phyloP scores from a whole-genome alignment of 2,797 vertebrate species.

The Halcyon smyrnensis region DNA sequence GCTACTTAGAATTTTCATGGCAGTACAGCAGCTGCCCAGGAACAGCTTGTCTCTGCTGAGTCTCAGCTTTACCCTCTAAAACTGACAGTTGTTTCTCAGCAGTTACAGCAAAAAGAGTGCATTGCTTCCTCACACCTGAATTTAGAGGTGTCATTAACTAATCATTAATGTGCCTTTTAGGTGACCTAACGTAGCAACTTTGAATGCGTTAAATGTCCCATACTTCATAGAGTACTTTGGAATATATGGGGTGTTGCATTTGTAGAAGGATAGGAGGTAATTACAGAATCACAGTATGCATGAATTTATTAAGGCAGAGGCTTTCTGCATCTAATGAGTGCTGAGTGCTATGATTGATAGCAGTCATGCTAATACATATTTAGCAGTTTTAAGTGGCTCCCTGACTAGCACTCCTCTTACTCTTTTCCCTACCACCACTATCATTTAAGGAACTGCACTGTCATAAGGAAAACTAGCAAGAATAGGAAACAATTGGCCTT shows the following conservation, averaged over 20 bases:
- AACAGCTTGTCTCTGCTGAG: not conserved
- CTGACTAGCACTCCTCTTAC: not conserved
- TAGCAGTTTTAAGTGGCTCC: not conserved
- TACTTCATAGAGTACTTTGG: not conserved
- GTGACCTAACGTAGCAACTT: not conserved
- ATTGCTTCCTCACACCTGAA: not conserved
- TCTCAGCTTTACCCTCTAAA: not conserved
- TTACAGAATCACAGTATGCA: not conserved
- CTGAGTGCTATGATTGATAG: not conserved
- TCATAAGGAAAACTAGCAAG: not conserved
- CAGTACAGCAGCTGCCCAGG: not conserved
- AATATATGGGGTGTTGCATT: not conserved
- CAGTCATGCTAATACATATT: not conserved
- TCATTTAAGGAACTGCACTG: not conserved
- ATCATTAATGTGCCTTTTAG: not conserved
- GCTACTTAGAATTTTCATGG: not conserved
- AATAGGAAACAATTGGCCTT: not conserved
- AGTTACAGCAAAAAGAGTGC: not conserved
- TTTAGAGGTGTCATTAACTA: not conserved
- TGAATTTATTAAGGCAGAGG: not conserved
- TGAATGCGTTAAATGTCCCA: not conserved
- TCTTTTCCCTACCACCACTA: not conserved
- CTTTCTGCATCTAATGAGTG: not conserved
- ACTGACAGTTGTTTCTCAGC: not conserved
- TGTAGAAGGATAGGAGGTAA: not conserved